Evolutionary conservation across 37 sponge, comb jelly and placozoan species (phyloP).

Genomic region (Crambe crambe): DNA sequence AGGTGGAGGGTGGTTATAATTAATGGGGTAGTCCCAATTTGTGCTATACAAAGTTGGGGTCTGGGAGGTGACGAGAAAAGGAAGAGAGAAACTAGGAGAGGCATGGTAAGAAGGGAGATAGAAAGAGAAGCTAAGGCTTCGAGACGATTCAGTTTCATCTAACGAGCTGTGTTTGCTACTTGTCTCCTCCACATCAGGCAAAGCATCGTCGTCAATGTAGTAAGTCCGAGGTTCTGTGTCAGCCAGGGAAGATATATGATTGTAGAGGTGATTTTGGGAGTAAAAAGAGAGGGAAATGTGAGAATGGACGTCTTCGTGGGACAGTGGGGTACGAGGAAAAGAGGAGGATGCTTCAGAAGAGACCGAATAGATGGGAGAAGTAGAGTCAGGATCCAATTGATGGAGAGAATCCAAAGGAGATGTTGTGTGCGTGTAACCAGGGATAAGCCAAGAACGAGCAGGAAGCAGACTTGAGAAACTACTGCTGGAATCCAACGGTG

Average conservation of each 20-base stretch:
- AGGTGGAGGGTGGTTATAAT: not conserved
- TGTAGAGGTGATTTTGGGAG: not conserved
- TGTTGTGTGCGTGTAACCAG: not conserved
- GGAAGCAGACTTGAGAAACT: not conserved
- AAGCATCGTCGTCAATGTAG: not conserved
- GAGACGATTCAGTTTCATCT: not conserved
- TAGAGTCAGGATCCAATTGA: not conserved
- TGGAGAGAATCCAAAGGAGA: not conserved
- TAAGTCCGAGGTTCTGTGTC: not conserved
- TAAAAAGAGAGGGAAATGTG: slow-evolving; percentile 20
- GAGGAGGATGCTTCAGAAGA: not conserved
- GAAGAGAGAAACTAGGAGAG: not conserved
- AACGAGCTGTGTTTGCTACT: not conserved
- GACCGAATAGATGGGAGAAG: not conserved
- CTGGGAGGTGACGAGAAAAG: not conserved
- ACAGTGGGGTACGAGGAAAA: not conserved
- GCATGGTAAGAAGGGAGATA: not conserved
- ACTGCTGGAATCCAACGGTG: not conserved
- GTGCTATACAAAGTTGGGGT: not conserved
- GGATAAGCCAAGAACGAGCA: not conserved
- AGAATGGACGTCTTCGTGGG: not conserved
- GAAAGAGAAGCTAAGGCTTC: not conserved
- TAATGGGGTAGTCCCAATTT: not conserved
- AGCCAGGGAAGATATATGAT: not conserved
- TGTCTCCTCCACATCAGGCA: not conserved